These are phyloP conservation scores for Astur gentilis DNA, from an alignment of 2,113 vertebrate genomes.

Conservation along the genomic window DNA sequence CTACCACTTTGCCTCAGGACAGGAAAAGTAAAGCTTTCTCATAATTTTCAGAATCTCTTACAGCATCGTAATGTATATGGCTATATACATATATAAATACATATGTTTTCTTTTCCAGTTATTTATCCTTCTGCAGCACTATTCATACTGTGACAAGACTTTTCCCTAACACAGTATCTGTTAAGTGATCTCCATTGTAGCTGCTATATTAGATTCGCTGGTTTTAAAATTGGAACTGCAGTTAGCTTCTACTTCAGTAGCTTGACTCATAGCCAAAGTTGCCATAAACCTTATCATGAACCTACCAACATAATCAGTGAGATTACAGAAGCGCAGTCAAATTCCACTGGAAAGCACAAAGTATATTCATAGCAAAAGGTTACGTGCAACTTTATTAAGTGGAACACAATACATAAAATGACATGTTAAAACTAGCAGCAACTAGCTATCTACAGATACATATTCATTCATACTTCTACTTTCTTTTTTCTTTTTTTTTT, in stretches of 20 bases:
- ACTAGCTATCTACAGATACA: background rate
- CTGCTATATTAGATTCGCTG: background rate
- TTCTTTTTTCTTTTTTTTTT: background rate
- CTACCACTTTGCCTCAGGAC: background rate
- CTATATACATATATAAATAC: background rate
- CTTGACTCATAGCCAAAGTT: background rate
- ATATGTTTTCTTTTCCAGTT: background rate
- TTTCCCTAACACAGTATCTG: background rate
- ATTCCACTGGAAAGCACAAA: background rate
- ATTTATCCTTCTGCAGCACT: background rate
- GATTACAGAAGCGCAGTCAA: background rate
- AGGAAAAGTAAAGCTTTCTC: background rate
- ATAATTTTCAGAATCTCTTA: background rate
- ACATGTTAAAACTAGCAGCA: background rate
- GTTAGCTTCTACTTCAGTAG: background rate
- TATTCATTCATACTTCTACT: background rate
- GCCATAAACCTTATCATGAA: background rate
- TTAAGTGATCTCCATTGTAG: background rate
- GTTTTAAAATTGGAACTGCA: background rate
- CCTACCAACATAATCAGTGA: background rate
- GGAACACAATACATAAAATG: background rate
- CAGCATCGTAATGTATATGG: background rate
- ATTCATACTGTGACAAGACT: accelerated
- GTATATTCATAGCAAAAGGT: background rate
- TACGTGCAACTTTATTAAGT: background rate